Evolutionary conservation across 2,797 vertebrate species (phyloP), one percentile per base, ranked within the genome.

Genomic region (Xenops minutus): DNA sequence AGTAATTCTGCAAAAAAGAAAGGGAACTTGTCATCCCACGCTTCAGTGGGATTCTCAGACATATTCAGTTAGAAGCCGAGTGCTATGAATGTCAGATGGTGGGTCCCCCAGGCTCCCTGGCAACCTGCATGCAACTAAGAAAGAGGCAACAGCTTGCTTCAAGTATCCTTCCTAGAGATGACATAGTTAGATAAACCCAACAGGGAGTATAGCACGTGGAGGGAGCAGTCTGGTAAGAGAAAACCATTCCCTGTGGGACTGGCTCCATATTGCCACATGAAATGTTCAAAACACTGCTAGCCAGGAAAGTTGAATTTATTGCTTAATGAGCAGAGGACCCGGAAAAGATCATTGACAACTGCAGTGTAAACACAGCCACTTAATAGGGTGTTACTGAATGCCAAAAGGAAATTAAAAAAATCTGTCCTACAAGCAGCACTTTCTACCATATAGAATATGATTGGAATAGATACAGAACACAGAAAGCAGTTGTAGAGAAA

Each of bases 101-200:
- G 94, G 92, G 92, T 97, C 95, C 94, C 96, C 92, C 94, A 97
- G 97, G 95, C 94, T 97, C 92, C 95, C 94, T 97, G 94, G 96
- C 96, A 97, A 96, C 95, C 91, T 94, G 90, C 80, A 96, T 81
- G 90, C 18, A 0, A 43, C 89, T 93, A 95, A 95, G 93, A 93
- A 96, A 92, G 94, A 96, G 96, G 87, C 89, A 97, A 95, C 97
- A 96, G 95, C 93, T 97, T 97, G 93, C 93, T 95, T 95, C 87
- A 92, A 97, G 94, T 95, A 95, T 95, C 90, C 95, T 96, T 96
- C 52, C 5, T 84, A 92, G 96, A 92, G 95, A 96, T 93, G 90
- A 96, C 96, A 96, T 93, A 91, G 96, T 97, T 94, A 97, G 92
- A 94, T 89, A 96, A 96, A 95, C 93, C 92, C 95, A 95, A 93